Conservation (phyloP, 2,888 invertebrate genomes). For the Iselma pallidipennis region DNA sequence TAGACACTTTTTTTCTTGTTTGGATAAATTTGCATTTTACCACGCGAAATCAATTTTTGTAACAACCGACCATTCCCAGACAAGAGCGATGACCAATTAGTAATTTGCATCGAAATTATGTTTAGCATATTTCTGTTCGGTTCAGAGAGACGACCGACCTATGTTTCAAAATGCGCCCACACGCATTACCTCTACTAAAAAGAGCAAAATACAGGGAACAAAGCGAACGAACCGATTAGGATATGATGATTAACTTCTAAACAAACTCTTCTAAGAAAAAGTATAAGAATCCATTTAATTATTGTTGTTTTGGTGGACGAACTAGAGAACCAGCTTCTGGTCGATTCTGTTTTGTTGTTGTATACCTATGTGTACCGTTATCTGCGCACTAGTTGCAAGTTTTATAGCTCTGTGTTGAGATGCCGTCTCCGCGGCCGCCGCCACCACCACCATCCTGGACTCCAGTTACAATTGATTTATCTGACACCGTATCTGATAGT, state of each 20-base stretch:
- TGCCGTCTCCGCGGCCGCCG: not conserved
- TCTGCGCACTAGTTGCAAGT: slow-evolving; percentile 15
- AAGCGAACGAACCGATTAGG: too few species aligned
- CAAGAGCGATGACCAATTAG: not conserved
- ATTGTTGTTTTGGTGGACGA: not conserved
- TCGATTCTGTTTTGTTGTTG: not conserved
- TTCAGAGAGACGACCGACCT: too few species aligned
- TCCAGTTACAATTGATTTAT: not conserved
- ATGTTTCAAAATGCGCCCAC: too few species aligned
- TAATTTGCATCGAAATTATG: not conserved
- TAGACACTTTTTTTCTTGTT: too few species aligned
- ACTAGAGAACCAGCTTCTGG: not conserved
- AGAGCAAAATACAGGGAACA: too few species aligned
- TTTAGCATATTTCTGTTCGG: not conserved
- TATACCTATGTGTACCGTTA: not conserved
- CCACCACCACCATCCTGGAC: not conserved
- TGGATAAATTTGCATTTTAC: too few species aligned
- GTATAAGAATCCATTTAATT: not conserved
- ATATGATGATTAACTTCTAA: too few species aligned
- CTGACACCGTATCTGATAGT: not conserved
- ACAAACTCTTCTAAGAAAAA: too few species aligned
- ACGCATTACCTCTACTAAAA: too few species aligned
- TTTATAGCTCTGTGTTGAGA: not conserved
- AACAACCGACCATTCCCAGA: not conserved
- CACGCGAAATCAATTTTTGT: not conserved